phyloP scores from a whole-genome alignment of 2,888 invertebrate genomes.

The Gryllus longicercus region DNA sequence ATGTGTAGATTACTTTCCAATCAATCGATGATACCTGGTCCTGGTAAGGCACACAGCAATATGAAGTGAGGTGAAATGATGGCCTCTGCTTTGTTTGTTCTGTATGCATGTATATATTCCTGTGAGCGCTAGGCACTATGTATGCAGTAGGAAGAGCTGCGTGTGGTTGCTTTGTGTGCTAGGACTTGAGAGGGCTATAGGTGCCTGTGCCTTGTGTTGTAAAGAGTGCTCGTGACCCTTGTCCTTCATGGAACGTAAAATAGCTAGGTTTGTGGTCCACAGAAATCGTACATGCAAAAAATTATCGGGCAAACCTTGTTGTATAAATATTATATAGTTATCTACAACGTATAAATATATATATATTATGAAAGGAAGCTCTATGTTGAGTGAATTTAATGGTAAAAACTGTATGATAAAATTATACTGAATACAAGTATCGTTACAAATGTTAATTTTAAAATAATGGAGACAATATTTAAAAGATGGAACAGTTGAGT shows the following conservation, averaged over 20 bases:
- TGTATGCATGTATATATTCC: not conserved
- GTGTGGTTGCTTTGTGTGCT: slow-evolving; percentile 1
- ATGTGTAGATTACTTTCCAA: too few relatives aligned
- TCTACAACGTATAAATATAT: slow-evolving; percentile 21
- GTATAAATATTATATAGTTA: slow-evolving; percentile 32
- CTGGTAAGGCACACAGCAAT: slow-evolving; percentile 2
- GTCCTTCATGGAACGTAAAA: not conserved
- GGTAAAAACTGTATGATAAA: slow-evolving; percentile 26
- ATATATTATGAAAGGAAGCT: slow-evolving; percentile 20
- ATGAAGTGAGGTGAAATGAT: not conserved
- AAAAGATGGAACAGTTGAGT: slow-evolving; percentile 1
- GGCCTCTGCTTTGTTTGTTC: slow-evolving; percentile 7
- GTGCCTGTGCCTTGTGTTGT: slow-evolving; percentile 17
- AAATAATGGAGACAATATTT: slow-evolving; percentile 34
- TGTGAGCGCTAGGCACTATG: slow-evolving; percentile 3
- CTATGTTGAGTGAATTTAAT: slow-evolving; percentile 29
- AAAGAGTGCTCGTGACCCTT: slow-evolving; percentile 10
- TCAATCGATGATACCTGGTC: not conserved
- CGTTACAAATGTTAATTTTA: slow-evolving; percentile 34
- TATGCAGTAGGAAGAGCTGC: not conserved
- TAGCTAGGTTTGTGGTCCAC: slow-evolving; percentile 7
- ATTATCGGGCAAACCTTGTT: slow-evolving; percentile 26
- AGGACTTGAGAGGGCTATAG: not conserved
- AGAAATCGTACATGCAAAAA: not conserved
- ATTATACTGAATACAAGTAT: slow-evolving; percentile 26